These are phyloP conservation scores for Syngnathoides biaculeatus DNA, from an alignment of 2,113 vertebrate genomes.

Conservation along the genomic window DNA sequence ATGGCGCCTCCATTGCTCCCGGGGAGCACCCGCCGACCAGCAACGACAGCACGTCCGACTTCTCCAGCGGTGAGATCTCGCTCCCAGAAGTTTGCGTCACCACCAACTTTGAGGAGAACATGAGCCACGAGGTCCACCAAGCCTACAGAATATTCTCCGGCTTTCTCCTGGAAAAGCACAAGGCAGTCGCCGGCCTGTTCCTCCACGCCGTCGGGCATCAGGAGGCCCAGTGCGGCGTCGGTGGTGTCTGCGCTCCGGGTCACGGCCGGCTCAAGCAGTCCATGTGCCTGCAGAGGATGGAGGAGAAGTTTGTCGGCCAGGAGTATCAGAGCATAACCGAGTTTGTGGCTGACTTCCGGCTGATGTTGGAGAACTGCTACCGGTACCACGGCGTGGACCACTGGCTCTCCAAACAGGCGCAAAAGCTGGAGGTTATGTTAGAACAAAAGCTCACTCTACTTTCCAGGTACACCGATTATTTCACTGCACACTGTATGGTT, in stretches of 20 bases:
- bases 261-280: constrained; percentile 54
- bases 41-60: constrained; percentile 48
- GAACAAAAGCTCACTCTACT: constrained; percentile 93
- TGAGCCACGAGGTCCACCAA: constrained; percentile 86
- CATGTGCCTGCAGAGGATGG: constrained; percentile 82
- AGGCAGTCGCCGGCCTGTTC: constrained; percentile 81
- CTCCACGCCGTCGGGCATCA: constrained; percentile 68
- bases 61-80: constrained; percentile 61
- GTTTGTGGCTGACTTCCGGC: constrained; percentile 91
- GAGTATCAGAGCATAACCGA: constrained; percentile 86
- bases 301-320: constrained; percentile 83
- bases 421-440: constrained; percentile 93
- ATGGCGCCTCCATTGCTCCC: constrained; percentile 42
- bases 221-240: constrained; percentile 51
- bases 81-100: constrained; percentile 64
- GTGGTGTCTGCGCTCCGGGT: constrained; percentile 32
- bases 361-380: constrained; percentile 92
- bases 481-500: neutral
- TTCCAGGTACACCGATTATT: constrained; percentile 75
- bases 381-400: constrained; percentile 90
- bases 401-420: constrained; percentile 95
- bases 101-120: constrained; percentile 67
- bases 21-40: constrained; percentile 28
- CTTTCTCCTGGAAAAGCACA: constrained; percentile 87
- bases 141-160: constrained; percentile 84